These are phyloP conservation scores for Seriola quinqueradiata DNA, from an alignment of 2,113 vertebrate genomes.

Conservation along the genomic window DNA sequence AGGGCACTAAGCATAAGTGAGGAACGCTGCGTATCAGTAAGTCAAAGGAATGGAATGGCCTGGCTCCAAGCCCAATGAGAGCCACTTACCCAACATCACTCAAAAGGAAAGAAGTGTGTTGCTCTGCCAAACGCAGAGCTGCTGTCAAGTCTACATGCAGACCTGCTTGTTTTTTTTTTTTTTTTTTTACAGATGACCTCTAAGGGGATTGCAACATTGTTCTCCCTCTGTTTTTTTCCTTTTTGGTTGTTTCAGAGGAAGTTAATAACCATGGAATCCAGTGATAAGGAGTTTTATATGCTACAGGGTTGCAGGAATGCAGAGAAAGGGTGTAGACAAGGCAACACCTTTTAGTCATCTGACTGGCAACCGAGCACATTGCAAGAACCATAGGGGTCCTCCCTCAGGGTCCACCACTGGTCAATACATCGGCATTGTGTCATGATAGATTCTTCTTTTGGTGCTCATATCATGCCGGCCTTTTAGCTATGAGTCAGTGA, in stretches of 20 bases:
- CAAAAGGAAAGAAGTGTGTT: slow-evolving; percentile 44
- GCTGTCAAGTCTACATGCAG: slow-evolving; percentile 37
- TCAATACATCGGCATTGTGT: slow-evolving; percentile 78
- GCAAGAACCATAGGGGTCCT: slow-evolving; percentile 36
- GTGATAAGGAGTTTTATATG: neutral
- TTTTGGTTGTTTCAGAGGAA: slow-evolving; percentile 10
- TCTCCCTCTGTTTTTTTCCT: neutral
- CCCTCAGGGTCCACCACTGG: slow-evolving; percentile 42
- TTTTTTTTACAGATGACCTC: slow-evolving; percentile 48
- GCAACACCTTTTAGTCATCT: slow-evolving; percentile 44
- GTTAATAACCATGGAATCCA: slow-evolving; percentile 7
- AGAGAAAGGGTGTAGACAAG: slow-evolving; percentile 14
- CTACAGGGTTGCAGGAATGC: slow-evolving; percentile 37
- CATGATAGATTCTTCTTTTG: slow-evolving; percentile 61
- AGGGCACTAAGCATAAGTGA: slow-evolving; percentile 60
- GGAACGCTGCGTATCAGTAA: slow-evolving; percentile 52
- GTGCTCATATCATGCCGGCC: slow-evolving; percentile 66
- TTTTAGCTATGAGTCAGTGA: slow-evolving; percentile 72
- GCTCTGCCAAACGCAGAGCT: slow-evolving; percentile 45
- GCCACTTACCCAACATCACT: slow-evolving; percentile 65
- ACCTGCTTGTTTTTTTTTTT: slow-evolving; percentile 22
- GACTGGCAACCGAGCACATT: slow-evolving; percentile 32
- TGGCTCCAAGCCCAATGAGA: slow-evolving; percentile 58
- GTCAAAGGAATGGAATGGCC: slow-evolving; percentile 72
- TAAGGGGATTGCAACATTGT: slow-evolving; percentile 34